Evolutionary conservation across 2,888 invertebrate species (phyloP).

Genomic region (Odontothrips loti): DNA sequence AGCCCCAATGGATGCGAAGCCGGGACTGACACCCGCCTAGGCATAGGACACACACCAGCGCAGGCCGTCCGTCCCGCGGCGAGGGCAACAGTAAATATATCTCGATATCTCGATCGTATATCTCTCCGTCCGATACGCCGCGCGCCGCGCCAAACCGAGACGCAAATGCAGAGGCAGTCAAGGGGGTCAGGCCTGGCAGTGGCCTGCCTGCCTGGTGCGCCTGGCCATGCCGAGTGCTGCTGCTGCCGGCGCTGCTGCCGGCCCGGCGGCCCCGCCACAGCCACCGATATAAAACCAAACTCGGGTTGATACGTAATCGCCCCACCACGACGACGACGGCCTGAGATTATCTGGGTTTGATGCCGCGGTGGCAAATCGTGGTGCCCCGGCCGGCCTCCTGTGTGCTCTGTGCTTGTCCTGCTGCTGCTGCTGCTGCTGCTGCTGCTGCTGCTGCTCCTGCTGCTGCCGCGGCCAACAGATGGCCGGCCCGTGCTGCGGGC

Average conservation of each 20-base stretch:
- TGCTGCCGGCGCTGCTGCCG: neutral
- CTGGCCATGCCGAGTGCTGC: no score
- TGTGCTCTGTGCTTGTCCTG: no score
- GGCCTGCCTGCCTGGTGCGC: no score
- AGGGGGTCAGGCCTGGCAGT: no score
- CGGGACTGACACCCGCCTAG: no score
- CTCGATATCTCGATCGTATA: conserved; percentile 24
- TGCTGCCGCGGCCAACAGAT: neutral
- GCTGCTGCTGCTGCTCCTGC: neutral
- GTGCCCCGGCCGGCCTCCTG: no score
- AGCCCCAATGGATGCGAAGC: no score
- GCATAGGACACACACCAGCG: neutral
- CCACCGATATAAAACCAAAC: conserved; percentile 16
- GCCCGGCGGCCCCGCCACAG: neutral
- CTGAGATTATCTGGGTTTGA: neutral
- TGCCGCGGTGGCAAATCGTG: no score
- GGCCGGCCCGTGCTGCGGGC: neutral
- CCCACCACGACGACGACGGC: neutral
- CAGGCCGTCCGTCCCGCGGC: neutral
- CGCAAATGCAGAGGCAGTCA: no score
- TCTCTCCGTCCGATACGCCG: neutral
- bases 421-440: no score
- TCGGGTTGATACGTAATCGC: neutral
- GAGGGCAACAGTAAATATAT: neutral
- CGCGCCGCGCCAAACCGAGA: no score